Evolutionary conservation across 2,113 vertebrate species (phyloP).

Genomic region (Periophthalmodon schlosseri): DNA sequence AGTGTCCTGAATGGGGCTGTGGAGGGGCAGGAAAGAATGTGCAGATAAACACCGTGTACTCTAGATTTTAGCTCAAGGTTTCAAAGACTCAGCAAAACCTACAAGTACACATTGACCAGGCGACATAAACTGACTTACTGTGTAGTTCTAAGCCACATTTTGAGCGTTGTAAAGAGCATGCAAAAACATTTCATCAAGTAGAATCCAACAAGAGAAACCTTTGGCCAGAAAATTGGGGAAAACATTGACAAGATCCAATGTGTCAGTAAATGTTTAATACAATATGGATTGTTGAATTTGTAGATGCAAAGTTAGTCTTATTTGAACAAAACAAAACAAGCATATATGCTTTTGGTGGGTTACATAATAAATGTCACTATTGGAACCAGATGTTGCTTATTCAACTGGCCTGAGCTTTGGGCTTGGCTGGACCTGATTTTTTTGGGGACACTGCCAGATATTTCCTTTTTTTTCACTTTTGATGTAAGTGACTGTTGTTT

Average conservation of each 20-base stretch:
- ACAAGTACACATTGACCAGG: background rate
- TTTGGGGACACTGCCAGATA: slow-evolving; percentile 8
- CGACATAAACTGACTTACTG: background rate
- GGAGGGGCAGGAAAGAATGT: slow-evolving; percentile 48
- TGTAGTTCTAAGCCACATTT: background rate
- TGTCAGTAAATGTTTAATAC: no score
- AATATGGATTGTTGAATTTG: background rate
- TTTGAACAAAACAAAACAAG: slow-evolving; percentile 5
- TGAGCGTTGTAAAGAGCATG: background rate
- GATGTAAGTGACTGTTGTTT: slow-evolving; percentile 19
- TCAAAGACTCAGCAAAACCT: slow-evolving; percentile 8
- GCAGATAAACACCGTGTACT: slow-evolving; percentile 52
- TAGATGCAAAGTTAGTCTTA: background rate
- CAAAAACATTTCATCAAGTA: background rate
- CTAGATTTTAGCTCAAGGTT: slow-evolving; percentile 8
- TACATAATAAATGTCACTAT: slow-evolving; percentile 47
- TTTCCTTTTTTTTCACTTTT: slow-evolving; percentile 19
- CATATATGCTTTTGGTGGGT: background rate
- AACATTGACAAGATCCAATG: background rate
- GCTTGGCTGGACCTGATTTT: slow-evolving; percentile 15
- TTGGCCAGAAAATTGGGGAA: background rate
- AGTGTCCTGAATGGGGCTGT: slow-evolving; percentile 13
- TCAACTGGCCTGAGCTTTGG: slow-evolving; percentile 7
- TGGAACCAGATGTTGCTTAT: slow-evolving; percentile 62
- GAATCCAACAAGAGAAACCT: background rate